Percentiles rank a stretch among this genome's conserved stretches.
phyloP scores from a whole-genome alignment of 2,888 invertebrate species.

The Bellardia pandia region DNA sequence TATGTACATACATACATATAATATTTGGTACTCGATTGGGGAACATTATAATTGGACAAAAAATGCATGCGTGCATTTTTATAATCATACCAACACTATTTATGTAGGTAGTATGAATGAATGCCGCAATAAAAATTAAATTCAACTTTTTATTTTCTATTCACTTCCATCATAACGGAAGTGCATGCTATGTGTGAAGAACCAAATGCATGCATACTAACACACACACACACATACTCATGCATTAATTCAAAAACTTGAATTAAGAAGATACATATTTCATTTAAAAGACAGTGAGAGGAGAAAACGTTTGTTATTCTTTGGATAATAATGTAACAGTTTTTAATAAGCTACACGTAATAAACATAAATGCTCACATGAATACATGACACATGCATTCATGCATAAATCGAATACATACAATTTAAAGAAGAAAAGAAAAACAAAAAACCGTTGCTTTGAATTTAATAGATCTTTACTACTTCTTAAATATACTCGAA shows the following conservation, averaged over 20 bases:
- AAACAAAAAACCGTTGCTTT: conserved; percentile 24
- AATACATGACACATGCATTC: background rate
- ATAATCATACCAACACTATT: background rate
- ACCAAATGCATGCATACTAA: background rate
- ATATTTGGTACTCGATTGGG: background rate
- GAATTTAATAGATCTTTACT: conserved; percentile 25
- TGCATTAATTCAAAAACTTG: background rate
- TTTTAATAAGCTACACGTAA: conserved; percentile 31
- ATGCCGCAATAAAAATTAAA: conserved; percentile 35
- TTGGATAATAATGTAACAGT: conserved; percentile 35
- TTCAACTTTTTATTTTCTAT: background rate
- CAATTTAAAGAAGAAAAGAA: background rate
- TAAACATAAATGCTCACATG: conserved; percentile 19
- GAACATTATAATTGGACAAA: background rate
- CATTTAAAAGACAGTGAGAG: conserved; percentile 26
- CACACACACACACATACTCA: background rate
- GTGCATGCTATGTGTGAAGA: conserved; percentile 18
- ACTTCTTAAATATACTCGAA: background rate
- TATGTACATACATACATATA: no score
- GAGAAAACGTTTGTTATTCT: conserved; percentile 10
- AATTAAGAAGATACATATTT: conserved; percentile 1
- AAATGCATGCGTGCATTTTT: background rate
- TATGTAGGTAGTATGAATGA: background rate
- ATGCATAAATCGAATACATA: background rate
- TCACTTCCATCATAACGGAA: conserved; percentile 54